Base-by-base conservation (phyloP, 2,797 vertebrate genomes). In the Takifugu rubripes region DNA sequence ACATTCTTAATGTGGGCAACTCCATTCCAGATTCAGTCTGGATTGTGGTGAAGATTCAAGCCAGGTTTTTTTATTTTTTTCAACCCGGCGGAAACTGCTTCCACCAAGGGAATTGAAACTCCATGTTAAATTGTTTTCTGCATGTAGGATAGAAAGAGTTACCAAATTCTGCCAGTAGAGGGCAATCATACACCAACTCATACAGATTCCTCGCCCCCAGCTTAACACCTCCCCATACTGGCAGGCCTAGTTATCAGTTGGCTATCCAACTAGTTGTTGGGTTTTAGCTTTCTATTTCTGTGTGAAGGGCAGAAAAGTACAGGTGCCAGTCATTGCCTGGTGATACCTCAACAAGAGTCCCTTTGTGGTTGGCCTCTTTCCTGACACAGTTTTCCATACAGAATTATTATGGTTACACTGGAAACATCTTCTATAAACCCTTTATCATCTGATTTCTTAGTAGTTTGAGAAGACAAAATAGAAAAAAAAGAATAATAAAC, bases 131-230 rank as follows among this genome's bases (percentile, higher is more conserved):
- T 21, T 21, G 21, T 21, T 21, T 21, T 21, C 21, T 21, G 21
- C 21, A 33, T 33, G 9, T 7, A 10, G 7, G 31, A 33, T 33
- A 33, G 2, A 4, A 10, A 21, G 21, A 21, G 69, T 54, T 14
- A 42, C 54, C 47, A 25, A 43, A 52, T 6, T 55, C 42, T 21
- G 64, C 90, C 91, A 91, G 77, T 51, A 89, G 90, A 85, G 85
- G 89, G 88, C 87, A 55, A 66, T 61, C 54, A 57, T 25, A 45
- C 70, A 65, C 61, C 59, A 45, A 29, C 55, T 59, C 58, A 44
- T 64, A 49, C 43, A 36, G 55, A 36, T 8, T 25, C 33, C 25
- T 33, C 56, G 8, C 33, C 36, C 36, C 12, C 36, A 36, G 3
- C 57, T 62, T 52, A 67, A 75, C 55, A n/a, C 6, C 16, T 14